Conservation (phyloP, 2,797 vertebrate species). For the Premnoplex brunnescens region DNA sequence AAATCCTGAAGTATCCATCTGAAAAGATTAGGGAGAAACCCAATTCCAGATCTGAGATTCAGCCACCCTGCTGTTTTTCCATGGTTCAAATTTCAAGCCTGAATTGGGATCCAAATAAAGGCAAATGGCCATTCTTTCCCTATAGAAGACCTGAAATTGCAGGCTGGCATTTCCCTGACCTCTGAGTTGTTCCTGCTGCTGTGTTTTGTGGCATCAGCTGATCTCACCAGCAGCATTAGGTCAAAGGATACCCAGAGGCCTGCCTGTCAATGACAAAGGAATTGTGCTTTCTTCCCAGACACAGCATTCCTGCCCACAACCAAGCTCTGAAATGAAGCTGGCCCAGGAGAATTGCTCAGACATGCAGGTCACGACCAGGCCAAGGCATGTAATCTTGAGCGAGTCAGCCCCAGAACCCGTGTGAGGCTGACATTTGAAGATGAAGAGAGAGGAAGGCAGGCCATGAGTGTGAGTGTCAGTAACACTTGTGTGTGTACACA, state of each 20-base stretch:
- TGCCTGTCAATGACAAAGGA: background rate
- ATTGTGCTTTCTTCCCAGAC: background rate
- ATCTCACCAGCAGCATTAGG: background rate
- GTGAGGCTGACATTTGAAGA: background rate
- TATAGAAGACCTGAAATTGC: background rate
- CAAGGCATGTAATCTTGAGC: background rate
- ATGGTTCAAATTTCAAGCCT: background rate
- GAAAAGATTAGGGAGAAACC: background rate
- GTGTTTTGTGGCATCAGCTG: background rate
- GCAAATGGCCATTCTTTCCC: background rate
- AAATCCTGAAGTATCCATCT: background rate
- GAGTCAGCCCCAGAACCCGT: background rate
- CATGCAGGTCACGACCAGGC: background rate
- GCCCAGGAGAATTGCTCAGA: background rate
- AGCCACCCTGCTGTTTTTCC: background rate
- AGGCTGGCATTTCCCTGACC: background rate
- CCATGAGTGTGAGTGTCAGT: fast-evolving
- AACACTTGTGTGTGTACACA: background rate
- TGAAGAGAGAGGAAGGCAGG: background rate
- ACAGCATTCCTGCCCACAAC: background rate
- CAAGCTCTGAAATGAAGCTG: background rate
- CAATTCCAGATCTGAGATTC: background rate
- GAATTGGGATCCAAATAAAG: background rate
- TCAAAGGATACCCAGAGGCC: background rate
- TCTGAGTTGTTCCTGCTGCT: background rate